Evolutionary conservation across 2,797 vertebrate species (phyloP).

Genomic region (Borostomias antarcticus): DNA sequence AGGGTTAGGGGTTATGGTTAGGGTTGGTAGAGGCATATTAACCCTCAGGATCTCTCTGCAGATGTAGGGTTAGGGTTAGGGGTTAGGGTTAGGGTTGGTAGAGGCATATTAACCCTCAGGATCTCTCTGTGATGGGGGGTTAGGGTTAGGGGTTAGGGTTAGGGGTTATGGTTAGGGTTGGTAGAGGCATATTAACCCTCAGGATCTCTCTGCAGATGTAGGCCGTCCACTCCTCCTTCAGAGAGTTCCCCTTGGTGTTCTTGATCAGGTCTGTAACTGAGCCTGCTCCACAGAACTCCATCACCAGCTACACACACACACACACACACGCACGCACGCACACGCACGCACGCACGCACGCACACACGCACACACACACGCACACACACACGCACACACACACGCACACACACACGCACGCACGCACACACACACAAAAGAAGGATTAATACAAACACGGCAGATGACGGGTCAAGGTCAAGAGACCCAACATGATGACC

Average conservation of each 20-base stretch:
- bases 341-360: too few relatives aligned
- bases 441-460: too few relatives aligned
- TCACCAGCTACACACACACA: slow-evolving; percentile 83
- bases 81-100: too few relatives aligned
- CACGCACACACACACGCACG: too few relatives aligned
- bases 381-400: too few relatives aligned
- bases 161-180: not conserved
- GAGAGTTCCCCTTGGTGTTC: slow-evolving; percentile 91
- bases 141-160: too few relatives aligned
- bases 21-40: slow-evolving; percentile 19
- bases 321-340: slow-evolving; percentile 13
- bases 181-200: slow-evolving; percentile 73
- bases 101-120: too few relatives aligned
- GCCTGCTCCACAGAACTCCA: slow-evolving; percentile 96
- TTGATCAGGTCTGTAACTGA: slow-evolving; percentile 95
- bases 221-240: slow-evolving; percentile 94
- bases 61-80: too few relatives aligned
- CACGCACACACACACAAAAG: not conserved
- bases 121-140: too few relatives aligned
- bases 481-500: slow-evolving; percentile 25
- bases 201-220: slow-evolving; percentile 97
- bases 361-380: too few relatives aligned
- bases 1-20: not conserved
- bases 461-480: too few relatives aligned
- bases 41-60: slow-evolving; percentile 95